phyloP scores from a whole-genome alignment of 2,113 vertebrate species.

The Diglossa brunneiventris region DNA sequence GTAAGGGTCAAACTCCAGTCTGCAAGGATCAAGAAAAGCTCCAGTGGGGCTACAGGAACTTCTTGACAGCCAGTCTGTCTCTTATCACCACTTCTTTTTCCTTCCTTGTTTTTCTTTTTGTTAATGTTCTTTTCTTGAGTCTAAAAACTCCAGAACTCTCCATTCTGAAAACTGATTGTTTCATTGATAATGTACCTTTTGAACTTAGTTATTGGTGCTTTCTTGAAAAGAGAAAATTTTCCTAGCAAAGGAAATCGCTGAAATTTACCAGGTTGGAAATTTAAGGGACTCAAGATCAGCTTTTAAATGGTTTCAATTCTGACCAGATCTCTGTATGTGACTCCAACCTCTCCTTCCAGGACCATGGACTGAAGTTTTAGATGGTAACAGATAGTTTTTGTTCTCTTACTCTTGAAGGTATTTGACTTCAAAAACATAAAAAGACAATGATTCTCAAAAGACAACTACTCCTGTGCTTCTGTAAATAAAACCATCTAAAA shows the following conservation, averaged over 20 bases:
- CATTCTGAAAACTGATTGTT: background rate
- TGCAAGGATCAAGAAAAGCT: background rate
- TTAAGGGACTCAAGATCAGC: background rate
- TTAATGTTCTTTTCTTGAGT: background rate
- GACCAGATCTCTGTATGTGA: background rate
- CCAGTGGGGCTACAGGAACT: background rate
- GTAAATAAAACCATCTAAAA: background rate
- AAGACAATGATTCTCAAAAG: background rate
- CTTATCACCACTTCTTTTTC: background rate
- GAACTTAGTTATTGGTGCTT: background rate
- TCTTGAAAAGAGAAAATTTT: background rate
- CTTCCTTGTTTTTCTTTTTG: background rate
- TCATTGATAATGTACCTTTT: background rate
- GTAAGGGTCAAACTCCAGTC: background rate
- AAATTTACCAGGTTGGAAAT: background rate
- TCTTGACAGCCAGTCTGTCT: conserved; percentile 25
- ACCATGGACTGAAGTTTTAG: background rate
- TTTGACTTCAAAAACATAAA: background rate
- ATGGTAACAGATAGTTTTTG: background rate
- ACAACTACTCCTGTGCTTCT: background rate
- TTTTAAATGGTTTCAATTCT: background rate
- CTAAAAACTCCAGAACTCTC: background rate
- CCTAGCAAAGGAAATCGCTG: background rate
- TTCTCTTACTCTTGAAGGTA: background rate
- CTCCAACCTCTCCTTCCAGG: background rate